Evolutionary conservation across 2,888 invertebrate genomes (phyloP).

Genomic region (Galerucella nymphaeae): DNA sequence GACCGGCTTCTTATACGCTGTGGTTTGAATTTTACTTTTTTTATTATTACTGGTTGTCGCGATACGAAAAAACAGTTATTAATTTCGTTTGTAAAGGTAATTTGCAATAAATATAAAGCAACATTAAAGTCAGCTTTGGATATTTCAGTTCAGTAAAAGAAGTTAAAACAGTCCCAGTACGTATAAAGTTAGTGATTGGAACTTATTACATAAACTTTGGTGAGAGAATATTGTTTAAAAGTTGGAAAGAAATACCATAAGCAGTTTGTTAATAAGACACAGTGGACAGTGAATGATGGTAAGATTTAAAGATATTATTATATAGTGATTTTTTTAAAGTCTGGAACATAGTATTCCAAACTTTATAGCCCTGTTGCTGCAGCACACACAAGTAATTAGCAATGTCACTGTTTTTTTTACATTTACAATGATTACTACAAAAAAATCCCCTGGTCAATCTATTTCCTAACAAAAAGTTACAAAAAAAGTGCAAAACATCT

Average conservation of each 20-base stretch:
- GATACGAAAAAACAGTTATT: neutral
- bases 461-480: no score
- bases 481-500: no score
- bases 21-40: conserved; percentile 14
- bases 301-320: no score
- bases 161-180: neutral
- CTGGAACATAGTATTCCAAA: no score
- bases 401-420: no score
- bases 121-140: neutral
- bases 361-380: no score
- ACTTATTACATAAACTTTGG: neutral
- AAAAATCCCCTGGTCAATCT: no score
- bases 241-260: neutral
- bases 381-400: no score
- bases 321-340: no score
- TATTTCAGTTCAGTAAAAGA: neutral
- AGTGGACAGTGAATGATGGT: neutral
- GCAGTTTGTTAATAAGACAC: neutral
- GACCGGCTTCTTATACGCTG: conserved; percentile 7
- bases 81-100: neutral
- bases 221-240: neutral
- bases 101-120: neutral
- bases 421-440: no score
- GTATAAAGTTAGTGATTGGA: neutral
- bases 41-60: neutral